phyloP scores from a whole-genome alignment of 1,140 invertebrate genomes.

The Papilio machaon region DNA sequence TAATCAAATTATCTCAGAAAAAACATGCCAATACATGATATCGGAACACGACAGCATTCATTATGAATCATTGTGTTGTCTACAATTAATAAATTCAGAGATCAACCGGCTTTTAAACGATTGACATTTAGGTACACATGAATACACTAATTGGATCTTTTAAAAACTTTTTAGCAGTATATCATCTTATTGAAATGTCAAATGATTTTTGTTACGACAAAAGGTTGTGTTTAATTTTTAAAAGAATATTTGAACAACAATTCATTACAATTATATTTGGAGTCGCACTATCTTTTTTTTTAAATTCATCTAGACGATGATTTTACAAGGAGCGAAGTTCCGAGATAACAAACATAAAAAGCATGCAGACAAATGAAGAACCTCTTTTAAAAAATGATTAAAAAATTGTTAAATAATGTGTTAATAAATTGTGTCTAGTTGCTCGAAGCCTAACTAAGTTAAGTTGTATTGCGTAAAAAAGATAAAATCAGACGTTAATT shows the following conservation, averaged over 20 bases:
- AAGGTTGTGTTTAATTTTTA: too few relatives aligned
- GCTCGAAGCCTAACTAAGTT: too few relatives aligned
- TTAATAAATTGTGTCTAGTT: too few relatives aligned
- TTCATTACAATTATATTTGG: too few relatives aligned
- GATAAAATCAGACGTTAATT: neutral
- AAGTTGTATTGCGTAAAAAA: neutral
- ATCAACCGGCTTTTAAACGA: slow-evolving; percentile 6
- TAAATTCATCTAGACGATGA: too few relatives aligned
- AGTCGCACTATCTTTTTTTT: too few relatives aligned
- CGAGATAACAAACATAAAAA: neutral
- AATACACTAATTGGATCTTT: neutral
- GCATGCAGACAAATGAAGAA: neutral
- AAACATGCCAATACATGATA: neutral
- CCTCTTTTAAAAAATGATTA: neutral
- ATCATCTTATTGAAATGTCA: neutral
- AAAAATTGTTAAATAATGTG: neutral
- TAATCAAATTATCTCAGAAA: neutral
- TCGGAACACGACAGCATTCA: neutral
- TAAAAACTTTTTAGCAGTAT: neutral
- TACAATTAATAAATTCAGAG: neutral
- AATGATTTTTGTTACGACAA: neutral
- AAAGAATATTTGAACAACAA: too few relatives aligned
- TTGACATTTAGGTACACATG: neutral
- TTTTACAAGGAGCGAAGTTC: neutral
- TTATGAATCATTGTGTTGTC: neutral